Conservation (phyloP, 2,113 vertebrate species). For the Morphnarchus princeps region DNA sequence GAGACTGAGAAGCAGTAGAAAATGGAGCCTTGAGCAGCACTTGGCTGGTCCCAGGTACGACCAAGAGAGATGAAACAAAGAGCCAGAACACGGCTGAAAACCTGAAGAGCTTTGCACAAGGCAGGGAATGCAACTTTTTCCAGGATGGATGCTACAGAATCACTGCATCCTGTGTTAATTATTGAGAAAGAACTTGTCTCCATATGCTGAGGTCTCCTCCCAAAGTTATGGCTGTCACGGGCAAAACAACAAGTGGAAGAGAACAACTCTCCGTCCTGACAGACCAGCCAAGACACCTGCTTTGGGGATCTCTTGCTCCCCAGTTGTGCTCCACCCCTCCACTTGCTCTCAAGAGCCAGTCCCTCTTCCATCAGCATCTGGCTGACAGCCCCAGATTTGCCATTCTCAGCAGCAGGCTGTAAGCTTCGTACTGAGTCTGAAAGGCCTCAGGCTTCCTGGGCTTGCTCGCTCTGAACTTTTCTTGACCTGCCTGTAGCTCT, state of each 20-base stretch:
- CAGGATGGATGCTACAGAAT: background rate
- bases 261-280: background rate
- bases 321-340: background rate
- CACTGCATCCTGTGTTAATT: background rate
- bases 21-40: background rate
- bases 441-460: background rate
- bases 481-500: background rate
- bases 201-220: background rate
- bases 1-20: background rate
- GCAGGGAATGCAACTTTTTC: background rate
- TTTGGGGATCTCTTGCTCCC: background rate
- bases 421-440: background rate
- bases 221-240: background rate
- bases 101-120: background rate
- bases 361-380: background rate
- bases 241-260: background rate
- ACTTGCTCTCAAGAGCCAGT: background rate
- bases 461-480: background rate
- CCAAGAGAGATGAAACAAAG: background rate
- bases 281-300: slow-evolving; percentile 36
- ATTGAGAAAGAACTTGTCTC: background rate
- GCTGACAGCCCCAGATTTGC: background rate
- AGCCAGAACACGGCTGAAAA: background rate
- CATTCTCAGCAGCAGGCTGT: background rate
- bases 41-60: background rate